Evolutionary conservation across 2,113 vertebrate genomes (phyloP).

Genomic region (Manacus vitellinus): DNA sequence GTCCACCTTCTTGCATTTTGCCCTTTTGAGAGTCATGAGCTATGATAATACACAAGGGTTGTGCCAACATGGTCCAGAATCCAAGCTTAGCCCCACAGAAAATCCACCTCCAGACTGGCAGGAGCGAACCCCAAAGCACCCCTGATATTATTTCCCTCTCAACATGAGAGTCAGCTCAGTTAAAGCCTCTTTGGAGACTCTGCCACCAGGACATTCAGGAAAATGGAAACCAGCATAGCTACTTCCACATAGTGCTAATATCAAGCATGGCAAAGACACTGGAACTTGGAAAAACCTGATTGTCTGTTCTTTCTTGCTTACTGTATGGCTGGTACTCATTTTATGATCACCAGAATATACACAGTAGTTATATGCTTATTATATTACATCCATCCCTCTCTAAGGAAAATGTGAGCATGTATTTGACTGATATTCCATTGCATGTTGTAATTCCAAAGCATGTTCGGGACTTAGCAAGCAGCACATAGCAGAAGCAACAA

Average conservation of each 20-base stretch:
- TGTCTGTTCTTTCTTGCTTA: background rate
- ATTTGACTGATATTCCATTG: background rate
- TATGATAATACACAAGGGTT: slow-evolving; percentile 8
- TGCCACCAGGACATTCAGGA: background rate
- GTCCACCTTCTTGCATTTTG: slow-evolving; percentile 48
- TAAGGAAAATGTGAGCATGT: background rate
- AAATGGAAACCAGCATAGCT: background rate
- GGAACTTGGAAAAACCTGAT: background rate
- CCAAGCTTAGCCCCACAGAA: slow-evolving; percentile 30
- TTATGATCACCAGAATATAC: background rate
- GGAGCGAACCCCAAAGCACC: background rate
- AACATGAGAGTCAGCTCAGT: slow-evolving; percentile 1
- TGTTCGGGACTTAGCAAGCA: background rate
- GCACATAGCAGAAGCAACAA: background rate
- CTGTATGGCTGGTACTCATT: background rate
- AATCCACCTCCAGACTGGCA: slow-evolving; percentile 49
- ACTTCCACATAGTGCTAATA: background rate
- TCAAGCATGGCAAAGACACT: background rate
- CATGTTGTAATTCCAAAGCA: background rate
- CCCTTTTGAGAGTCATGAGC: slow-evolving; percentile 43
- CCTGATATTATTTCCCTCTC: slow-evolving; percentile 5
- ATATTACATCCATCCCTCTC: background rate
- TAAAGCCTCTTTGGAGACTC: slow-evolving; percentile 19
- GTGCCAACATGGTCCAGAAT: background rate
- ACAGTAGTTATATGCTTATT: background rate